These are phyloP conservation scores for Loris lydekkerianus DNA, from an alignment of 2,797 vertebrate genomes.

Conservation along the genomic window DNA sequence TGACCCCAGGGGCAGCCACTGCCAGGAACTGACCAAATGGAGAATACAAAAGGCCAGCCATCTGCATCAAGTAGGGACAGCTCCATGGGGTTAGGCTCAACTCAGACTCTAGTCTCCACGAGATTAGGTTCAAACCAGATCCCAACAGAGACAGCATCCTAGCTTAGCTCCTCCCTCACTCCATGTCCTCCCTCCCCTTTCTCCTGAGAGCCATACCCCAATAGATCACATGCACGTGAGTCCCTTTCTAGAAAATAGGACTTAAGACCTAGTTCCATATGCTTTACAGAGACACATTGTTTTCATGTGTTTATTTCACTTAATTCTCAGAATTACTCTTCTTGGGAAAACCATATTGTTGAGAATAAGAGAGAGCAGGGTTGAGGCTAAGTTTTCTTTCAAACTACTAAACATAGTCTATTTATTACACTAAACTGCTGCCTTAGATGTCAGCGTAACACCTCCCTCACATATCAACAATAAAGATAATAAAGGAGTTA, in stretches of 20 bases:
- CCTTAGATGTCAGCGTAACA: neutral
- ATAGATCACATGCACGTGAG: neutral
- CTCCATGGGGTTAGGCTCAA: neutral
- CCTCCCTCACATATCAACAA: neutral
- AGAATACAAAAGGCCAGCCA: neutral
- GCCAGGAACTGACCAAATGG: neutral
- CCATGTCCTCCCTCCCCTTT: neutral
- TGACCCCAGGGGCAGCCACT: neutral
- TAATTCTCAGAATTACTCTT: neutral
- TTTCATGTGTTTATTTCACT: slow-evolving; percentile 21
- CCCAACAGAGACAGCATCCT: neutral
- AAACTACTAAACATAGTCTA: neutral
- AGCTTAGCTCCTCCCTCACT: neutral
- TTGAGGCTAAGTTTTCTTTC: neutral
- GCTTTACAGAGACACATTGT: neutral
- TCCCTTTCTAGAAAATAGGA: neutral
- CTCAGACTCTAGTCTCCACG: neutral
- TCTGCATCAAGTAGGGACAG: neutral
- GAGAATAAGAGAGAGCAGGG: neutral
- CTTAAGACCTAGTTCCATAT: neutral
- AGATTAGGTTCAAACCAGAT: neutral
- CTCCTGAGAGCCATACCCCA: neutral
- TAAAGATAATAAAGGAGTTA: neutral
- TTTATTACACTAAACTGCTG: neutral
- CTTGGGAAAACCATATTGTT: slow-evolving; percentile 10